phyloP scores from a whole-genome alignment of 2,113 vertebrate genomes.

The Sinosuthora webbiana region DNA sequence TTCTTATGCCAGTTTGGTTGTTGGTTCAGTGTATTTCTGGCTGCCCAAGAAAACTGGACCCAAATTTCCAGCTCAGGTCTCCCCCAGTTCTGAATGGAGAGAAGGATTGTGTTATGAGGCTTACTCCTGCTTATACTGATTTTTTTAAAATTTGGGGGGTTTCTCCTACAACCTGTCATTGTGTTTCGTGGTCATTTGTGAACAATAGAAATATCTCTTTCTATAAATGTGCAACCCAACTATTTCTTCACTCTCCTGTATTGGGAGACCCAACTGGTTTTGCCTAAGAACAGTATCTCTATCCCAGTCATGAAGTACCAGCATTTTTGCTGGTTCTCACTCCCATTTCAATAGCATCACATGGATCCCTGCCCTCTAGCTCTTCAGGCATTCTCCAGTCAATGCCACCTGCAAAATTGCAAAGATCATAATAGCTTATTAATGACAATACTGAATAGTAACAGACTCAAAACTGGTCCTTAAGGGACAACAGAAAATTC shows the following conservation, averaged over 20 bases:
- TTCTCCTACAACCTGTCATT: background rate
- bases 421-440: background rate
- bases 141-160: rapidly evolving
- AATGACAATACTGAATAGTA: background rate
- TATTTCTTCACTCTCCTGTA: background rate
- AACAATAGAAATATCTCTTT: background rate
- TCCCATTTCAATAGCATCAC: background rate
- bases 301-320: background rate
- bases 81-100: background rate
- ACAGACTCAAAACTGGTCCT: background rate
- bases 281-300: background rate
- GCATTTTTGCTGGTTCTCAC: background rate
- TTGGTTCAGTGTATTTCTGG: background rate
- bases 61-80: background rate
- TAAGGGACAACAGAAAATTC: background rate
- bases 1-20: background rate
- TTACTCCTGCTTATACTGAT: background rate
- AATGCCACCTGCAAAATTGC: background rate
- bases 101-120: background rate
- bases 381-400: background rate
- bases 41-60: background rate
- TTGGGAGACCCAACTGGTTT: background rate
- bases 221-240: background rate
- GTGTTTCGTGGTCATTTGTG: background rate
- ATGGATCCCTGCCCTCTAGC: background rate